Evolutionary conservation across 2,113 vertebrate genomes (phyloP).

Genomic region (Heterocephalus glaber): DNA sequence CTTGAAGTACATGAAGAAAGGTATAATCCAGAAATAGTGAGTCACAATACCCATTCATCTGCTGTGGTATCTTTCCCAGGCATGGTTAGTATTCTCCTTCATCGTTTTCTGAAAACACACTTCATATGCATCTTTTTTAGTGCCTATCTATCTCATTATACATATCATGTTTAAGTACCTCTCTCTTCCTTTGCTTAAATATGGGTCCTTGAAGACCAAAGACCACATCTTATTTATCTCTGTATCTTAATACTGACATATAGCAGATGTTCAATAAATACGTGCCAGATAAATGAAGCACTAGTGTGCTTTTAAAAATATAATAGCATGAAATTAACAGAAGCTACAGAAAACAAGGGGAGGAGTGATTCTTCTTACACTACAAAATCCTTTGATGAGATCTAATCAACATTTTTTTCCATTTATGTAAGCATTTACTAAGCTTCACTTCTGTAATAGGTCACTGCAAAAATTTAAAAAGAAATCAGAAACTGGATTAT

Average conservation of each 20-base stretch:
- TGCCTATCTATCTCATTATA: not conserved
- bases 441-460: not conserved
- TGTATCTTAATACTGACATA: not conserved
- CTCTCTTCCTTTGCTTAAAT: slow-evolving; percentile 22
- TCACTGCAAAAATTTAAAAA: not conserved
- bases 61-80: not conserved
- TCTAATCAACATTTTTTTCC: not conserved
- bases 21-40: not conserved
- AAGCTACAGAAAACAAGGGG: not conserved
- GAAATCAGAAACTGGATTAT: not conserved
- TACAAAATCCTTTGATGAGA: not conserved
- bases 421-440: slow-evolving; percentile 23
- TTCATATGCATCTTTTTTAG: not conserved
- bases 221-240: not conserved
- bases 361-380: not conserved
- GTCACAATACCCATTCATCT: not conserved
- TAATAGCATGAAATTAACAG: not conserved
- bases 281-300: not conserved
- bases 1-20: not conserved
- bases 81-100: not conserved
- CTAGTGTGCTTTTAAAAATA: not conserved
- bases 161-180: not conserved
- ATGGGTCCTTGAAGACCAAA: not conserved
- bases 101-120: not conserved
- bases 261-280: not conserved